These are phyloP conservation scores for Ormia ochracea DNA, from an alignment of 2,888 invertebrate genomes.

Conservation along the genomic window DNA sequence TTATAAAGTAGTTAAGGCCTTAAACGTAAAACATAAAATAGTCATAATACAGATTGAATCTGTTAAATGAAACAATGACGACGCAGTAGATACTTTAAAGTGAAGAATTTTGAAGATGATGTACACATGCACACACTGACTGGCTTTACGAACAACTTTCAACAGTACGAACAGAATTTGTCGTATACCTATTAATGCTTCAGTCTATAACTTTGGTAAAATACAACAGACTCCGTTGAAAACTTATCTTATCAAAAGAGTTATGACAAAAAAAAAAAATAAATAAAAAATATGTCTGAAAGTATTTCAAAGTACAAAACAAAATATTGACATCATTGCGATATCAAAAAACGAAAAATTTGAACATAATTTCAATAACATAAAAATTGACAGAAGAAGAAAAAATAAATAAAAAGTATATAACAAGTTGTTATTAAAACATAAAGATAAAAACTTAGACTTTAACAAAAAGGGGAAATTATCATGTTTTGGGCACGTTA, in stretches of 20 bases:
- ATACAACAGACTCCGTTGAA: constrained; percentile 23
- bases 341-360: constrained; percentile 64
- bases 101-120: not conserved
- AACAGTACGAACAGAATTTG: not conserved
- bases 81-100: constrained; percentile 7
- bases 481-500: not conserved
- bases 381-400: not conserved
- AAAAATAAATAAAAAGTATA: not conserved
- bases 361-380: constrained; percentile 64
- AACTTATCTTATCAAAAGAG: constrained; percentile 54
- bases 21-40: constrained; percentile 18
- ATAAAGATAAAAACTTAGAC: not conserved
- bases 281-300: constrained; percentile 35
- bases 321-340: not conserved
- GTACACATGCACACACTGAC: not conserved
- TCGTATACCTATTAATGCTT: not conserved
- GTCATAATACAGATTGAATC: constrained; percentile 17
- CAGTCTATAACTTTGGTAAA: constrained; percentile 3
- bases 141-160: not conserved
- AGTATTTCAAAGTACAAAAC: constrained; percentile 25
- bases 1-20: constrained; percentile 47
- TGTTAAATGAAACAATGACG: constrained; percentile 32
- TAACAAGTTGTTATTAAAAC: constrained; percentile 41
- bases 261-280: too few species aligned
- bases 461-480: not conserved